These are phyloP conservation scores for Tetramorium bicarinatum DNA, from an alignment of 2,888 invertebrate genomes.

Conservation along the genomic window DNA sequence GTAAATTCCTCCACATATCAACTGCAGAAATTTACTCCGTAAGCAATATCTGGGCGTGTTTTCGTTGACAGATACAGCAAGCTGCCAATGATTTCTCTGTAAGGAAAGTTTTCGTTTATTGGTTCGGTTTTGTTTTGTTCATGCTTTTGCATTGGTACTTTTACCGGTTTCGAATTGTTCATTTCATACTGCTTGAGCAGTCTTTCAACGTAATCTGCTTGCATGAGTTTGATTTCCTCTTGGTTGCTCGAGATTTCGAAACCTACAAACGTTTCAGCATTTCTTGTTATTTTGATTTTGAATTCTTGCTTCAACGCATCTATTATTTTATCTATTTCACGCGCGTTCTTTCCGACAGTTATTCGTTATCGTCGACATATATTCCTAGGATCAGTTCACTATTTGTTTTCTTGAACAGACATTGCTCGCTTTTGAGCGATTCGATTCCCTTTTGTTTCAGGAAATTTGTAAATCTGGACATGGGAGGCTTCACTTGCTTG, in stretches of 20 bases:
- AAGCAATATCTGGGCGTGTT: slow-evolving; percentile 31
- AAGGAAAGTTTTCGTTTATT: not conserved
- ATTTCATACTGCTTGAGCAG: slow-evolving; percentile 63
- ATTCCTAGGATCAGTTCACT: slow-evolving; percentile 53
- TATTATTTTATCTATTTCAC: slow-evolving; percentile 51
- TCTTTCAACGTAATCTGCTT: slow-evolving; percentile 54
- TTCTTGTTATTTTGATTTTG: slow-evolving; percentile 4
- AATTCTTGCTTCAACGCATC: slow-evolving; percentile 37
- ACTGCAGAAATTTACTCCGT: not conserved
- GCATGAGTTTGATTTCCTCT: slow-evolving; percentile 41
- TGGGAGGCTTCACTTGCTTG: no score
- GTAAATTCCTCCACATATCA: not conserved
- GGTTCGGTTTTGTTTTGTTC: not conserved
- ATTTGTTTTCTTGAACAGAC: slow-evolving; percentile 58
- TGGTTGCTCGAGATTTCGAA: not conserved
- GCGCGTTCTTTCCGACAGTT: slow-evolving; percentile 45
- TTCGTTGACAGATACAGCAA: slow-evolving; percentile 27
- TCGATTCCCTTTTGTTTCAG: slow-evolving; percentile 44
- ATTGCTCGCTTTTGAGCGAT: slow-evolving; percentile 52
- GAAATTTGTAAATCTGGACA: slow-evolving; percentile 49
- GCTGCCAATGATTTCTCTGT: slow-evolving; percentile 41
- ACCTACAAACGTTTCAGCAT: slow-evolving; percentile 60
- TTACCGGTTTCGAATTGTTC: slow-evolving; percentile 39
- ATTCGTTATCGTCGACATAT: slow-evolving; percentile 63
- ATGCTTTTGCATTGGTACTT: slow-evolving; percentile 27